These are phyloP conservation scores for Hyperoodon ampullatus DNA, from an alignment of 2,113 vertebrate species.

Conservation along the genomic window DNA sequence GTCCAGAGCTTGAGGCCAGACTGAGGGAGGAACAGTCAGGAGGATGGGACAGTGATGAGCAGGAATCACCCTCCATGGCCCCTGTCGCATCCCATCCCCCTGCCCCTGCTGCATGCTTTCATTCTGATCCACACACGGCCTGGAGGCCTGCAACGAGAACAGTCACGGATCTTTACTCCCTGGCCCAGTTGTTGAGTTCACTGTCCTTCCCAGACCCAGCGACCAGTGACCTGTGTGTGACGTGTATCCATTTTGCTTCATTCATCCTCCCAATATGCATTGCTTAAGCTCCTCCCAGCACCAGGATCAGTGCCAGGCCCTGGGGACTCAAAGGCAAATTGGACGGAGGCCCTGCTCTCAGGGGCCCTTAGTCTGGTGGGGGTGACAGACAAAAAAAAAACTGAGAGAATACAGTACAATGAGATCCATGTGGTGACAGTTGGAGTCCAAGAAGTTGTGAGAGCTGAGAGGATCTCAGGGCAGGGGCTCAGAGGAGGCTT, in stretches of 20 bases:
- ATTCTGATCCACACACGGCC: background rate
- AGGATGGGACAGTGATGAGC: background rate
- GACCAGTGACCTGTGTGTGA: background rate
- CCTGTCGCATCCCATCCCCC: background rate
- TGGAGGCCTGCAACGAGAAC: background rate
- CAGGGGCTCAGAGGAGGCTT: background rate
- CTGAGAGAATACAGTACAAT: background rate
- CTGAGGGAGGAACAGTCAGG: background rate
- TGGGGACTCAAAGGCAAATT: background rate
- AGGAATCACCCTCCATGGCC: background rate
- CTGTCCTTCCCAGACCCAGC: background rate
- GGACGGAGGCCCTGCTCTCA: background rate
- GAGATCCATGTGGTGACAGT: background rate
- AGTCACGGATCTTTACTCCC: background rate
- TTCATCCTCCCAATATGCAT: background rate
- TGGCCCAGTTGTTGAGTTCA: background rate
- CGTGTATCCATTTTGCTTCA: background rate
- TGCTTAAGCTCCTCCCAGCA: background rate
- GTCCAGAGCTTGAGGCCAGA: conserved; percentile 40
- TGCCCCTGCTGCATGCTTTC: background rate
- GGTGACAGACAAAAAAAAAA: conserved; percentile 1
- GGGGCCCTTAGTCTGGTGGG: background rate
- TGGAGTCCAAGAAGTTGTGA: background rate
- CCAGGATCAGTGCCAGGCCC: conserved; percentile 2
- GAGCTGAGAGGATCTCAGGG: background rate